These are phyloP conservation scores for Catharus minimus DNA, from an alignment of 2,113 vertebrate genomes.

Conservation along the genomic window DNA sequence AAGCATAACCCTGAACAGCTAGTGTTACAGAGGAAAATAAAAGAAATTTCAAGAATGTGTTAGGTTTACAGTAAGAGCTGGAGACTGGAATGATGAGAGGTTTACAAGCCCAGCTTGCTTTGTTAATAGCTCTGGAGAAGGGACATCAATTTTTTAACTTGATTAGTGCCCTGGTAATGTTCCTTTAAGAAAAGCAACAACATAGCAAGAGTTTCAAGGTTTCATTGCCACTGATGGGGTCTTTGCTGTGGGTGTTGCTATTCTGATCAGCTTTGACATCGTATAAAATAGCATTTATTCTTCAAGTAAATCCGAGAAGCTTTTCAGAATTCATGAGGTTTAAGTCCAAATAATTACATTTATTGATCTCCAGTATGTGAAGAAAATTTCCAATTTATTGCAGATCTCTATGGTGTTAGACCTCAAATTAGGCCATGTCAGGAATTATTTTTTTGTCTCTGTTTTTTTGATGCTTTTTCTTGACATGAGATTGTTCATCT, in stretches of 20 bases:
- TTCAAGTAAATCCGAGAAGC: slow-evolving; percentile 42
- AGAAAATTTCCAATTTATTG: slow-evolving; percentile 65
- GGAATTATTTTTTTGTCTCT: neutral
- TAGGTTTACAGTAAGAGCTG: neutral
- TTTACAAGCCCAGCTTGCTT: neutral
- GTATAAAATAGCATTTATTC: slow-evolving; percentile 56
- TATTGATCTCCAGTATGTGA: slow-evolving; percentile 63
- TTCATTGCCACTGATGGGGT: neutral
- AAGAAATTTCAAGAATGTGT: slow-evolving; percentile 4
- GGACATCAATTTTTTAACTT: neutral
- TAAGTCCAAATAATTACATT: slow-evolving; percentile 71
- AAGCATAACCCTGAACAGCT: neutral
- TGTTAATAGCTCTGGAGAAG: slow-evolving; percentile 13
- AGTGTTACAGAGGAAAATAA: neutral
- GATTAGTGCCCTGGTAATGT: neutral
- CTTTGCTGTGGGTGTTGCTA: slow-evolving; percentile 37
- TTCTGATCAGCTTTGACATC: slow-evolving; percentile 61
- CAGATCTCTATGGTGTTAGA: slow-evolving; percentile 20
- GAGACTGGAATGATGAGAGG: neutral
- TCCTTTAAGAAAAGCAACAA: slow-evolving; percentile 9
- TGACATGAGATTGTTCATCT: neutral
- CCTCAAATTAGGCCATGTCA: slow-evolving; percentile 12
- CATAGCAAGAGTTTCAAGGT: neutral
- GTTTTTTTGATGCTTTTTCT: neutral
- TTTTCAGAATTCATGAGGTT: slow-evolving; percentile 69